phyloP scores from a whole-genome alignment of 1,140 invertebrate genomes.

The Augochlora pura region DNA sequence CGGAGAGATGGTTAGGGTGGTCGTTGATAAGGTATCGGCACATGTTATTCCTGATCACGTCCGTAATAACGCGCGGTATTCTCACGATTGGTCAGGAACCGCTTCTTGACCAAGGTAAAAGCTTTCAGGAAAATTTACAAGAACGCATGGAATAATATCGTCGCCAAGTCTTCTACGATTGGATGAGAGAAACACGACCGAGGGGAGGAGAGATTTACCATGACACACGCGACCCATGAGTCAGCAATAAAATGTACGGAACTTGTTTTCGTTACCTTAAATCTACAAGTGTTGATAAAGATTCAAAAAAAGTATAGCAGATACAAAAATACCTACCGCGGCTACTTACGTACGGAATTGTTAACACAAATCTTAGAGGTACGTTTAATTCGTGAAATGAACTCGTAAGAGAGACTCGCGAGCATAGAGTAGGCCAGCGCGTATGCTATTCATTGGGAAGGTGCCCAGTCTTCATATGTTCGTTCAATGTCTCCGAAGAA shows the following conservation, averaged over 20 bases:
- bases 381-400: slow-evolving; percentile 77
- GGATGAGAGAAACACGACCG: neutral
- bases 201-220: no score
- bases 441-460: slow-evolving; percentile 77
- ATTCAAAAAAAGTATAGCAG: slow-evolving; percentile 77
- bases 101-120: no score
- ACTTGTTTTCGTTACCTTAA: slow-evolving; percentile 66
- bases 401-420: slow-evolving; percentile 79
- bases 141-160: no score
- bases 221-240: slow-evolving; percentile 38
- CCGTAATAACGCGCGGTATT: slow-evolving; percentile 38
- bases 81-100: neutral
- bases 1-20: slow-evolving; percentile 32
- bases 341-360: slow-evolving; percentile 83
- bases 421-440: slow-evolving; percentile 75
- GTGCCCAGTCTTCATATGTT: slow-evolving; percentile 79
- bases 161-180: neutral
- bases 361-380: slow-evolving; percentile 80
- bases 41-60: slow-evolving; percentile 47
- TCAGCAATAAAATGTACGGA: slow-evolving; percentile 48
- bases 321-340: slow-evolving; percentile 84
- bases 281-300: slow-evolving; percentile 67
- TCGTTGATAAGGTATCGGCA: slow-evolving; percentile 47
- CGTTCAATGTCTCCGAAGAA: slow-evolving; percentile 78
- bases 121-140: no score